phyloP scores from a whole-genome alignment of 2,797 vertebrate genomes.

The Tolypeutes matacus region DNA sequence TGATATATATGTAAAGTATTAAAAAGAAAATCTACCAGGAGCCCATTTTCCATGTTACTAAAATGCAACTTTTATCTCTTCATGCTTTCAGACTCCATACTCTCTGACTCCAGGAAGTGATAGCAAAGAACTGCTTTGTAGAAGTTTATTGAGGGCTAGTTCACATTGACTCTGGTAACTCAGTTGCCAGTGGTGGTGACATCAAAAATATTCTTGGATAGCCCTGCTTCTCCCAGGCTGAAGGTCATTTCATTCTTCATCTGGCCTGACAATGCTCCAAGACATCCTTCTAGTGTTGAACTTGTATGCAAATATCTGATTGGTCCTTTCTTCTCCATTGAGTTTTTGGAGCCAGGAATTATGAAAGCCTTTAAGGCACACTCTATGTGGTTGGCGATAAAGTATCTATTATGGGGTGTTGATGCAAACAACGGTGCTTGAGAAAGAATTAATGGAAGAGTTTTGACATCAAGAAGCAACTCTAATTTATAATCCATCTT shows the following conservation, averaged over 20 bases:
- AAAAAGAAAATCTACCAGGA: too few species aligned
- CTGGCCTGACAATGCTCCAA: neutral
- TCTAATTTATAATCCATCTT: neutral
- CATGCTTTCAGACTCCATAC: neutral
- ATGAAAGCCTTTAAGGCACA: neutral
- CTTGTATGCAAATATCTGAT: neutral
- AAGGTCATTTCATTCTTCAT: neutral
- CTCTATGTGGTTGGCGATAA: neutral
- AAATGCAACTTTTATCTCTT: neutral
- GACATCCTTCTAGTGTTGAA: neutral
- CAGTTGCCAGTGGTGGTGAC: too few species aligned
- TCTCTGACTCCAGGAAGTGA: neutral
- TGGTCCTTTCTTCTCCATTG: neutral
- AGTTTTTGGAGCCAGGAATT: neutral
- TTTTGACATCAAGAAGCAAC: neutral
- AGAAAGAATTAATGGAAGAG: neutral
- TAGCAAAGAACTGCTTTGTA: accelerated
- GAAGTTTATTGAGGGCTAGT: neutral
- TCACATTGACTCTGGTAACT: too few species aligned
- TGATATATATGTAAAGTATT: accelerated
- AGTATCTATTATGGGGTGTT: neutral
- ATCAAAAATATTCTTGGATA: neutral
- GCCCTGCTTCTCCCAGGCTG: neutral
- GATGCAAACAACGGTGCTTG: neutral
- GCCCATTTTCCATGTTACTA: neutral